Evolutionary conservation across 2,888 invertebrate genomes (phyloP).

Genomic region (Agrochola lychnidis): DNA sequence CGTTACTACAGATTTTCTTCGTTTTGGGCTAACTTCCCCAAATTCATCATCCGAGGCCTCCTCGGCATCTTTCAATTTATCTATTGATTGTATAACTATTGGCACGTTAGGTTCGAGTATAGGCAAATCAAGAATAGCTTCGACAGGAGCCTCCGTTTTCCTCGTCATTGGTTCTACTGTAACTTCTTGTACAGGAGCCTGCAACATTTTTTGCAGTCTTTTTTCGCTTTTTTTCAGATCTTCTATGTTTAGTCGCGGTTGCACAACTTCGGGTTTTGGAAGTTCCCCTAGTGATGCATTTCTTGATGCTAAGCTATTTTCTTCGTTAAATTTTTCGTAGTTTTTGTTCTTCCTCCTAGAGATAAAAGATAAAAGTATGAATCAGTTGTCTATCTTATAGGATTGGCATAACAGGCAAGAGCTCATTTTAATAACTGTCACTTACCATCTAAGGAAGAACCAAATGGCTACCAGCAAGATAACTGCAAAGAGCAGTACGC

Average conservation of each 20-base stretch:
- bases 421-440: slow-evolving; percentile 70
- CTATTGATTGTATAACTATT: slow-evolving; percentile 85
- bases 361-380: slow-evolving; percentile 65
- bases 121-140: slow-evolving; percentile 74
- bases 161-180: slow-evolving; percentile 64
- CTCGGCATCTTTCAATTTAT: slow-evolving; percentile 83
- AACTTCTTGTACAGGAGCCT: slow-evolving; percentile 74
- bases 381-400: slow-evolving; percentile 53
- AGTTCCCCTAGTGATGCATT: slow-evolving; percentile 71
- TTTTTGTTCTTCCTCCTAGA: slow-evolving; percentile 78
- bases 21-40: slow-evolving; percentile 78
- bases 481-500: slow-evolving; percentile 81
- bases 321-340: slow-evolving; percentile 81
- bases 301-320: slow-evolving; percentile 78
- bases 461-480: slow-evolving; percentile 78
- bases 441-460: slow-evolving; percentile 85
- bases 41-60: slow-evolving; percentile 84
- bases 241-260: slow-evolving; percentile 81
- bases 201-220: slow-evolving; percentile 83
- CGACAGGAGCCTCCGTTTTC: slow-evolving; percentile 62
- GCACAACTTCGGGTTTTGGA: slow-evolving; percentile 72
- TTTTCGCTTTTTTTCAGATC: slow-evolving; percentile 84
- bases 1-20: slow-evolving; percentile 88
- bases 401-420: slow-evolving; percentile 51
- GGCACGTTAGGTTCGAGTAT: slow-evolving; percentile 72